phyloP scores from a whole-genome alignment of 2,888 invertebrate species.

The Carabus problematicus region DNA sequence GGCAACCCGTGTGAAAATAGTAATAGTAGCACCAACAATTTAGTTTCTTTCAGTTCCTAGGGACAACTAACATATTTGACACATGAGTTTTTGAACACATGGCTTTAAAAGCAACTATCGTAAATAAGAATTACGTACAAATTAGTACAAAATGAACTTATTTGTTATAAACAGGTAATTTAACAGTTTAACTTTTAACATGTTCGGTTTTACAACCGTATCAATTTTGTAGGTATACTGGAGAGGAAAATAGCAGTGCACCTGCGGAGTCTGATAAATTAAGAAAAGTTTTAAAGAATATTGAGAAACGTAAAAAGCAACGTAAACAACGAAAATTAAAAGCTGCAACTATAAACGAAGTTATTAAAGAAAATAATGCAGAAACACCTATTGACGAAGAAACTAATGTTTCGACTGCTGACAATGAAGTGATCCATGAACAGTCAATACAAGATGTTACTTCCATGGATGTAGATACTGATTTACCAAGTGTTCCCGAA shows the following conservation, averaged over 20 bases:
- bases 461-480: background rate
- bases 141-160: slow-evolving; percentile 65
- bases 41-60: no score
- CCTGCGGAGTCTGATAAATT: slow-evolving; percentile 63
- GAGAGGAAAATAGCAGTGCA: slow-evolving; percentile 46
- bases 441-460: slow-evolving; percentile 30
- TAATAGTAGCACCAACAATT: no score
- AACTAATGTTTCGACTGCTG: background rate
- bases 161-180: slow-evolving; percentile 74
- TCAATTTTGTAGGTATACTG: slow-evolving; percentile 59
- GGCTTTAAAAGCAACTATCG: background rate
- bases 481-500: slow-evolving; percentile 14
- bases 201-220: slow-evolving; percentile 29
- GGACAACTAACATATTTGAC: no score
- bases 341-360: slow-evolving; percentile 47
- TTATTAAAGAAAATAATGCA: slow-evolving; percentile 44
- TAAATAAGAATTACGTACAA: background rate
- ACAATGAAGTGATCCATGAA: slow-evolving; percentile 1
- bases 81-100: no score
- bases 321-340: slow-evolving; percentile 41
- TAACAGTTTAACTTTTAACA: slow-evolving; percentile 41
- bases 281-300: slow-evolving; percentile 66
- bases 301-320: slow-evolving; percentile 61
- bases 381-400: slow-evolving; percentile 1
- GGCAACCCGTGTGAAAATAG: no score